Evolutionary conservation across 1,140 invertebrate species (phyloP), one percentile per base, ranked within the genome.

Genomic region (Hylaeus anthracinus): DNA sequence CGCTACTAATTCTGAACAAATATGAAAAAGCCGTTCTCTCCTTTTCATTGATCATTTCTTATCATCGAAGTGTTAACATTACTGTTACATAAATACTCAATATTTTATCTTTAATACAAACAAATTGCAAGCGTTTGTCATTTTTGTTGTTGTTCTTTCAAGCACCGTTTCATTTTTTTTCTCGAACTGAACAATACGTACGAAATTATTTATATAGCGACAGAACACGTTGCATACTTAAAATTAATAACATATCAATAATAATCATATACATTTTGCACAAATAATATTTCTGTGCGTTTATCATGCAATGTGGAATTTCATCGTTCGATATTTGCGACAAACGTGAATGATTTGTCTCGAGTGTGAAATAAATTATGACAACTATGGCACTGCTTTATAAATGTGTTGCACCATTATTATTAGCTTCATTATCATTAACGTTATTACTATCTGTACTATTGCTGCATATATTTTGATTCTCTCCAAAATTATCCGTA

Each of bases 381-480:
- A 74, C 5, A 1, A 75, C n/a, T 55, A 75, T 67, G 48, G 72
- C 72, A 81, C 79, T 60, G 64, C 12, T 9, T 80, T 8, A 67
- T 60, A 67, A 58, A 53, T n/a, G 37, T 67, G 67, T 15, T 14
- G 48, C 60, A 43, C 55, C 51, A 64, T 81, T 60, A 53, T 48
- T 43, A 51, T 41, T 70, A 63, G 45, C 63, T 37, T 77, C 37
- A 58, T 72, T 72, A 71, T n/a, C 15, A 14, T 78, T 82, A 66
- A 77, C 41, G 4, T 78, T 70, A 76, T 43, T 37, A 63, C 26
- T 55, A 77, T n/a, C 15, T 37, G 48, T 55, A 39, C 51, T 58
- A 56, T 63, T 77, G 66, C 58, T 70, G 66, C 39, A 41, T 75
- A 81, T 1, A 69, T 81, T 81, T 75, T 81, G 79, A 81, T 81